Base-by-base conservation (phyloP, 2,888 invertebrate genomes). In the Sinotaia quadrata region DNA sequence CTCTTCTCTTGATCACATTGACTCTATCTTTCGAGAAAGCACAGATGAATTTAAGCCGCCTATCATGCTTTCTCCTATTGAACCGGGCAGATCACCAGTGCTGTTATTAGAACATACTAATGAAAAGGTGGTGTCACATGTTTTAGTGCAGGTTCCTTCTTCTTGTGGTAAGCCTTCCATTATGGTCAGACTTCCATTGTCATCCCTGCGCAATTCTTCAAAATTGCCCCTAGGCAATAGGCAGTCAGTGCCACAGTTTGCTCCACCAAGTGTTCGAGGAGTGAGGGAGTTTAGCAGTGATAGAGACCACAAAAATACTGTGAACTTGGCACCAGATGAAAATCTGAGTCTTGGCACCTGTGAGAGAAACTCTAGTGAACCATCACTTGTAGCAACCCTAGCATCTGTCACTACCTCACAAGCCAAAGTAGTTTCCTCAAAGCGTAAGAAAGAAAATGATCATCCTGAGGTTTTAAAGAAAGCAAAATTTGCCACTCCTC, bases 11-110 rank as follows among this genome's bases (percentile, higher is more conserved):
- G 24, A 44, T n/a, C 54, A 65, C 44, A 65, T 65, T 8, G 34
- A 36, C 29, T 56, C 36, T 44, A 56, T 65, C 29, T 21, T 65
- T 12, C 15, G 33, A 29, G 65, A 67, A 24, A 61, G 52, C 49
- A 49, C 49, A n/a, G 67, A 59, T 15, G 59, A 58, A 29, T 67
- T 67, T 37, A 67, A 67, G 27, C 59, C 66, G 31, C 67, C 57
- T 8, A 18, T 18, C 31, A 15, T 71, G 15, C 56, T 72, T 27
- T 72, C 72, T 51, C 72, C 72, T 2, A 67, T 58, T 18, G 51
- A 65, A 41, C 47, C 59, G 41, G 18, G 27, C 37, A 29, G n/a
- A 67, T 51, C 49, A 34, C 67, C 5, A 21, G 34, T 33, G 12
- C 5, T 12, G 18, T 24, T 34, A 36, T 24, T 8, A 5, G 18